Evolutionary conservation across 1,140 invertebrate species (phyloP).

Genomic region (Drosophila punjabiensis): DNA sequence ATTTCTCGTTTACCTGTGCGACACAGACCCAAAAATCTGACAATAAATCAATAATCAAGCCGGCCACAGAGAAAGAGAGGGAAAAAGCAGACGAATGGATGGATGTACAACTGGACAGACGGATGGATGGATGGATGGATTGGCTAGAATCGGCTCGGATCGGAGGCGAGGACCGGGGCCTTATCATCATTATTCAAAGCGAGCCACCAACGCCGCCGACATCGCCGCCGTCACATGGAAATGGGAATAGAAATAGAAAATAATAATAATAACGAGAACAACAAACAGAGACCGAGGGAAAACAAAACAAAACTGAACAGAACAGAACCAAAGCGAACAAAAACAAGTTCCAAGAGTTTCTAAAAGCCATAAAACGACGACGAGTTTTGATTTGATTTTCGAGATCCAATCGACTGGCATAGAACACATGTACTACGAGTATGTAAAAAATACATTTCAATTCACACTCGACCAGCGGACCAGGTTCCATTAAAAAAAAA

Average conservation of each 20-base stretch:
- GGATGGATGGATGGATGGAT: conserved; percentile 5
- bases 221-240: conserved; percentile 44
- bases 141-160: conserved; percentile 23
- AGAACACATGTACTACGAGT: conserved; percentile 67
- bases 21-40: conserved; percentile 49
- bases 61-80: conserved; percentile 30
- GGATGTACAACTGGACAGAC: conserved; percentile 4
- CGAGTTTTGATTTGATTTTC: conserved; percentile 79
- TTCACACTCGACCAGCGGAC: conserved; percentile 60
- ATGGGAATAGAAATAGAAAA: conserved; percentile 68
- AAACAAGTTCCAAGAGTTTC: conserved; percentile 64
- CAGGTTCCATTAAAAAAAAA: conserved; percentile 38
- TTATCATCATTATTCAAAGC: conserved; percentile 84
- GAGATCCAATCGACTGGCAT: conserved; percentile 68
- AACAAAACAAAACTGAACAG: conserved; percentile 55
- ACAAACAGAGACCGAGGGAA: conserved; percentile 74
- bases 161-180: conserved; percentile 47
- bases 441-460: conserved; percentile 75
- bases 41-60: conserved; percentile 82
- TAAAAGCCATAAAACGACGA: conserved; percentile 77
- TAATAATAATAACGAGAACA: conserved; percentile 80
- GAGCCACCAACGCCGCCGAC: conserved; percentile 70
- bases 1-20: conserved; percentile 69
- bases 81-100: conserved; percentile 33
- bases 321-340: conserved; percentile 41